Evolutionary conservation across 2,797 vertebrate genomes (phyloP).

Genomic region (Melopsittacus undulatus): DNA sequence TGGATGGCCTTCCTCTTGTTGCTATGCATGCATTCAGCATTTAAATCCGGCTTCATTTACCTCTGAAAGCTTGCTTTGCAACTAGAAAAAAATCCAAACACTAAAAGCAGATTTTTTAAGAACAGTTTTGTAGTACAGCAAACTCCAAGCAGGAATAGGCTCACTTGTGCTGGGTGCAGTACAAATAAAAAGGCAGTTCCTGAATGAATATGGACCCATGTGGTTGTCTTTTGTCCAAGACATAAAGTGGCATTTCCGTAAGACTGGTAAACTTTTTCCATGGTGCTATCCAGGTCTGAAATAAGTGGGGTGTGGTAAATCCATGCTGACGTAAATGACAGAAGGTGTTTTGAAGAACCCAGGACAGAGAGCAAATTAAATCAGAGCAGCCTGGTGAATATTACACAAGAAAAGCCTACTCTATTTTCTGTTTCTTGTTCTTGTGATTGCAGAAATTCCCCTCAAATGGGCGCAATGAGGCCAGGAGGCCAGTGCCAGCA

Average conservation of each 20-base stretch:
- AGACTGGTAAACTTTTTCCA: slow-evolving; percentile 49
- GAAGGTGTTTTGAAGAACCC: slow-evolving; percentile 58
- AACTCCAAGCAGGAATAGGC: background rate
- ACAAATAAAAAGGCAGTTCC: background rate
- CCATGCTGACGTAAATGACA: slow-evolving; percentile 41
- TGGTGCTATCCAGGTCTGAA: slow-evolving; percentile 45
- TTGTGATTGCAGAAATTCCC: slow-evolving; percentile 11
- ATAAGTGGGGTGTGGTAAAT: slow-evolving; percentile 60
- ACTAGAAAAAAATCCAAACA: background rate
- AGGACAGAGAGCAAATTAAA: slow-evolving; percentile 33
- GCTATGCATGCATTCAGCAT: background rate
- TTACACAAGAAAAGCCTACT: slow-evolving; percentile 18
- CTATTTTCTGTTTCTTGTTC: slow-evolving; percentile 7
- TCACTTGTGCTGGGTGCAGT: background rate
- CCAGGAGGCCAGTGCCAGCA: background rate
- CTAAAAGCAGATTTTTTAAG: background rate
- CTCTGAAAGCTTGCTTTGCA: slow-evolving; percentile 4
- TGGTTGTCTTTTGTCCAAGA: background rate
- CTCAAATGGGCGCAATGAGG: background rate
- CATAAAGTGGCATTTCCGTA: background rate
- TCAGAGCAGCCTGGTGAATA: slow-evolving; percentile 2
- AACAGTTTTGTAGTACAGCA: background rate
- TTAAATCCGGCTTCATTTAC: background rate
- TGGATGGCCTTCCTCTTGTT: background rate
- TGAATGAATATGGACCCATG: background rate